Base-by-base conservation (phyloP, 2,888 invertebrate genomes). In the Cecidostiba fungosa region DNA sequence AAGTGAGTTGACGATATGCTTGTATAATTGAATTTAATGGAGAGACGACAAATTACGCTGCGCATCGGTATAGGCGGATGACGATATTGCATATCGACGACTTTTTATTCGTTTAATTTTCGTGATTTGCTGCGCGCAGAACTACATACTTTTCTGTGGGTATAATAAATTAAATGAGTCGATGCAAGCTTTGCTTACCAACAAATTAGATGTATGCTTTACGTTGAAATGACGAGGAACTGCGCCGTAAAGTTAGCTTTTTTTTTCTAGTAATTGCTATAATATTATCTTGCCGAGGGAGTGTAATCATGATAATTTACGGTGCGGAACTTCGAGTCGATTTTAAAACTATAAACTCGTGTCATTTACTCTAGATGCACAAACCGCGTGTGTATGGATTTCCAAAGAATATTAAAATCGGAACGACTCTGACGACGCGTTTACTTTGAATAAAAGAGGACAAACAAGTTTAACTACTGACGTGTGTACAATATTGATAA, bases 231-330 rank as follows among this genome's bases (percentile, higher is more conserved):
- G 4, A 12, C 10, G 32, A 36, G 29, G 19, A 16, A 16, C 47
- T 26, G 23, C 14, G 26, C 29, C 14, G 23, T 16, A 6, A 50
- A 43, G 47, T 50, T 74, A n/a, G n/a, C 36, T 8, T n/a, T 43
- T 50, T n/a, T 12, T 74, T 10, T 29, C 59, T 59, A 14, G 26
- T 29, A 50, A 59, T 36, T 29, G 19, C 26, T 54, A 14, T n/a
- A 66, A 39, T n/a, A 32, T 70, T 32, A 32, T 32, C 14, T 70
- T n/a, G n/a, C 16, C n/a, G 16, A 29, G 66, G 29, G 19, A 29
- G 43, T 66, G 43, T 66, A 77, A 66, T 66, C 62, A 47, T 2
- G 26, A 43, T 66, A 43, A 78, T 78, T 78, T 78, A 66, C 39
- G 62, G 77, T 29, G n/a, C 19, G 16, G 1, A 36, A 23, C n/a